Evolutionary conservation across 1,140 invertebrate genomes (phyloP).

Genomic region (Kradibia gibbosae): DNA sequence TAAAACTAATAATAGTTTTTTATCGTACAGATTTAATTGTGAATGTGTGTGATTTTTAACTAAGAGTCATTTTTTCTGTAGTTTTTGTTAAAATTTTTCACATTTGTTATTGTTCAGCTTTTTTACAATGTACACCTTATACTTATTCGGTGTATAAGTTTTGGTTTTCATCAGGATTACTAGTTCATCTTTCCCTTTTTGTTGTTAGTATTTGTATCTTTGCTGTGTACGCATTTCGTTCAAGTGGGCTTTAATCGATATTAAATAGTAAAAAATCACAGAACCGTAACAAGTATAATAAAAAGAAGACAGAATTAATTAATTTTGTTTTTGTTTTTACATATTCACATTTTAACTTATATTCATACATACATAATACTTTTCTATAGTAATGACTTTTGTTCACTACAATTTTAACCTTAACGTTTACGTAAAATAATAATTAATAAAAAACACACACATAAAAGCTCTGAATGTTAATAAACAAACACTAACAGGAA

Average conservation of each 20-base stretch:
- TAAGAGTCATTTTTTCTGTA: not conserved
- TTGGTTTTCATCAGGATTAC: conserved; percentile 2
- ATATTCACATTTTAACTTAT: not conserved
- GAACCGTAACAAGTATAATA: conserved; percentile 2
- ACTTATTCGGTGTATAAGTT: not conserved
- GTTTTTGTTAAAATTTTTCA: not conserved
- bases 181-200: not conserved
- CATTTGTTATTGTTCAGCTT: not conserved
- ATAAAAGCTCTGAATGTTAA: no score
- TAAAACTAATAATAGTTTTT: not conserved
- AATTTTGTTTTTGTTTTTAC: not conserved
- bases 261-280: not conserved
- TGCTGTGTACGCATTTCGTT: not conserved
- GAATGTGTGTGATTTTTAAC: not conserved
- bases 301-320: not conserved
- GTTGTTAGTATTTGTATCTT: not conserved
- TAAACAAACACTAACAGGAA: no score
- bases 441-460: no score
- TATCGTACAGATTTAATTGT: not conserved
- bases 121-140: not conserved
- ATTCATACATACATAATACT: not conserved
- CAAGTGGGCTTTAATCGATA: not conserved
- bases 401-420: no score
- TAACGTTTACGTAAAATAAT: not conserved
- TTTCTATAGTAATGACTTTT: no score